Conservation (phyloP, 2,797 vertebrate genomes). For the Chromis chromis region DNA sequence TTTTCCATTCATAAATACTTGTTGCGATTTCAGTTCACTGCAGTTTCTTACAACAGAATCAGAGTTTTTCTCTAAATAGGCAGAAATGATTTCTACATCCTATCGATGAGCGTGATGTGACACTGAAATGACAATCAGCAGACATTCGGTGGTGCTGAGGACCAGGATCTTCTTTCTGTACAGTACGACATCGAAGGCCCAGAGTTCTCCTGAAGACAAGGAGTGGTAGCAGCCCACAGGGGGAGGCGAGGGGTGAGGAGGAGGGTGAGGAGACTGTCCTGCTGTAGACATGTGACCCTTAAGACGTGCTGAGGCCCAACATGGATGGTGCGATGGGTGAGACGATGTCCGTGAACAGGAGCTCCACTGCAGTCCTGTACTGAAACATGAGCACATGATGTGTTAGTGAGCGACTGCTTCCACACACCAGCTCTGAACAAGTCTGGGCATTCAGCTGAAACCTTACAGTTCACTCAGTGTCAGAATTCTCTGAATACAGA, state of each 20-base stretch:
- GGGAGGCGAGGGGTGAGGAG: conserved; percentile 12
- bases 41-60: conserved; percentile 86
- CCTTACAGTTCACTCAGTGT: no score
- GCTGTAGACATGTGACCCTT: conserved; percentile 40
- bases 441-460: no score
- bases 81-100: conserved; percentile 67
- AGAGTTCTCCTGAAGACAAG: conserved; percentile 52
- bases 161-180: conserved; percentile 54
- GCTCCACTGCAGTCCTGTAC: conserved; percentile 36
- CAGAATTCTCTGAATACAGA: no score
- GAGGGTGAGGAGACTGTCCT: conserved; percentile 13
- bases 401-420: not conserved
- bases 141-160: conserved; percentile 81
- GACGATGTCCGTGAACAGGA: conserved; percentile 15
- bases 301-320: conserved; percentile 20
- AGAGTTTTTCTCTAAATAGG: conserved; percentile 70
- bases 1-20: conserved; percentile 84
- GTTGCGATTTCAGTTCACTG: conserved; percentile 74
- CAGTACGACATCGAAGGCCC: conserved; percentile 81
- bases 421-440: no score
- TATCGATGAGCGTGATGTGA: conserved; percentile 69
- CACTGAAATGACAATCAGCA: conserved; percentile 65
- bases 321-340: conserved; percentile 30
- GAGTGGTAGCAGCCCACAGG: conserved; percentile 39
- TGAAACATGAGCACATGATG: conserved; percentile 16